Evolutionary conservation across 1,140 invertebrate genomes (phyloP).

Genomic region (Hormaphis cornu): DNA sequence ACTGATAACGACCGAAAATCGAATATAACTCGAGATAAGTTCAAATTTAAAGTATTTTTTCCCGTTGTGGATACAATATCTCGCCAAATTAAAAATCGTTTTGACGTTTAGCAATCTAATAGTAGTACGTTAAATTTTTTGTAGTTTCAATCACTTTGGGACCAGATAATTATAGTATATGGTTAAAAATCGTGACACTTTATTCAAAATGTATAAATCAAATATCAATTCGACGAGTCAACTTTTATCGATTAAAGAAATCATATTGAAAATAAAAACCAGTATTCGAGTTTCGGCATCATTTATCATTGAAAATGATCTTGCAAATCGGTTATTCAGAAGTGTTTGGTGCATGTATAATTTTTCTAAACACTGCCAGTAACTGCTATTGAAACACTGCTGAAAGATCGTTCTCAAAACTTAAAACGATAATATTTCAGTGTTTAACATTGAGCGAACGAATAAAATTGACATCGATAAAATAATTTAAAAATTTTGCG

Average conservation of each 20-base stretch:
- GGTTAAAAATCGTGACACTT: neutral
- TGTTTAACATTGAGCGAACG: too few relatives aligned
- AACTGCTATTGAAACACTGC: too few relatives aligned
- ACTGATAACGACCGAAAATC: neutral
- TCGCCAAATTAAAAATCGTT: neutral
- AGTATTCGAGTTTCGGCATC: neutral
- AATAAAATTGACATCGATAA: too few relatives aligned
- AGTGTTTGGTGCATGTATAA: too few relatives aligned
- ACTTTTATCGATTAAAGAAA: neutral
- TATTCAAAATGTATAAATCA: neutral
- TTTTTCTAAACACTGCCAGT: too few relatives aligned
- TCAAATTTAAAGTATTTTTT: constrained; percentile 11
- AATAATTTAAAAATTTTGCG: too few relatives aligned
- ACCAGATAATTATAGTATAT: neutral
- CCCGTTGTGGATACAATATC: neutral
- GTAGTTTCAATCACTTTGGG: neutral
- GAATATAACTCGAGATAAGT: neutral
- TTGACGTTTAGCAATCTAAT: neutral
- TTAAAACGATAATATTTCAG: too few relatives aligned
- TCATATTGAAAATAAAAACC: neutral
- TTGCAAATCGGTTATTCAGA: neutral
- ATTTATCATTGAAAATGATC: neutral
- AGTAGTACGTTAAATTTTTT: neutral
- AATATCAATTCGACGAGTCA: neutral
- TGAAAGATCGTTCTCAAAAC: too few relatives aligned